phyloP scores from a whole-genome alignment of 2,797 vertebrate species.

The Oreonectes daqikongensis region DNA sequence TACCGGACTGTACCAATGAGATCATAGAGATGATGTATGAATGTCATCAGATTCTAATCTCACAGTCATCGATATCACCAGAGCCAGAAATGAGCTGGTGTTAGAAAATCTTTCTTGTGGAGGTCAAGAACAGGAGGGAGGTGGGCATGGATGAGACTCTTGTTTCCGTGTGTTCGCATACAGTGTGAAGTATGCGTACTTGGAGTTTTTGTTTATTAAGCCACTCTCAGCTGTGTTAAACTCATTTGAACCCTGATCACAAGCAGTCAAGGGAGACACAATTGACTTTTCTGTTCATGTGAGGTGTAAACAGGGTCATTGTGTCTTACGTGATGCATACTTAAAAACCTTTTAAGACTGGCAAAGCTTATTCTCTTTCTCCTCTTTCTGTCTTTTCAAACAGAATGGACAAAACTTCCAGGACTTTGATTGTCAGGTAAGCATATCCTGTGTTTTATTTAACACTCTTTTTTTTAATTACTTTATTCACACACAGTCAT shows the following conservation, averaged over 20 bases:
- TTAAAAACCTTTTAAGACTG: neutral
- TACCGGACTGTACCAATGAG: conserved; percentile 22
- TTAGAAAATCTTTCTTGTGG: neutral
- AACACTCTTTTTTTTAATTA: neutral
- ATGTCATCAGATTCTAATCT: conserved; percentile 31
- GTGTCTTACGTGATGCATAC: neutral
- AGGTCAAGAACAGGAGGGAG: neutral
- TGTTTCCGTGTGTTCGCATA: neutral
- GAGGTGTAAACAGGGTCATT: neutral
- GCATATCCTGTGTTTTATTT: conserved; percentile 43
- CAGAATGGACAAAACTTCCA: conserved; percentile 91
- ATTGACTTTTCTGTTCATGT: neutral
- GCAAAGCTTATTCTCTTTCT: neutral
- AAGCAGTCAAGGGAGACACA: neutral
- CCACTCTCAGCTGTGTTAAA: neutral
- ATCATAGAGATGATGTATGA: conserved; percentile 21
- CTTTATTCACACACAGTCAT: conserved; percentile 5
- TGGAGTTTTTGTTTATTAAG: neutral
- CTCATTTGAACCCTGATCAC: conserved; percentile 2
- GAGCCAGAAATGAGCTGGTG: conserved; percentile 11
- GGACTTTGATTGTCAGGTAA: conserved; percentile 94
- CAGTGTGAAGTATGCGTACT: neutral
- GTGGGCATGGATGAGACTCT: too few relatives aligned
- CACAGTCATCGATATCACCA: conserved; percentile 3
- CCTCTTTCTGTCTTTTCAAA: conserved; percentile 63